Evolutionary conservation across 2,888 invertebrate genomes (phyloP).

Genomic region (Nesidiocoris tenuis): DNA sequence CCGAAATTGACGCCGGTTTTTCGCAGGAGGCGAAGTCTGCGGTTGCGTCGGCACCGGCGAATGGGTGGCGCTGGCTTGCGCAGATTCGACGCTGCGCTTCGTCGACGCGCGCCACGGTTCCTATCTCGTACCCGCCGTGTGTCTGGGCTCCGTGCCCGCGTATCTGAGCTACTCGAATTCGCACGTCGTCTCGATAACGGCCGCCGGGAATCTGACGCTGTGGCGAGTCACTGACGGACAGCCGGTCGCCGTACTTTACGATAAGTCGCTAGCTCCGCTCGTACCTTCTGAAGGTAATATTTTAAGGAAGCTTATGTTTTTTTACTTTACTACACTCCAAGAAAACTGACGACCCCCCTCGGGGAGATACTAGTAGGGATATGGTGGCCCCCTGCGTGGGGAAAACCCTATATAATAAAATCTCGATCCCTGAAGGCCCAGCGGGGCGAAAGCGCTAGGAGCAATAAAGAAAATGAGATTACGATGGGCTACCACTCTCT

Average conservation of each 20-base stretch:
- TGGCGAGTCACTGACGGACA: conserved; percentile 56
- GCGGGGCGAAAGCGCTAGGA: too few relatives aligned
- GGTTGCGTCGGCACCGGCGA: conserved; percentile 64
- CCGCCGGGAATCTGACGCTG: conserved; percentile 59
- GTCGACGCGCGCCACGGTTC: conserved; percentile 60
- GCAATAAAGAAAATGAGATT: too few relatives aligned
- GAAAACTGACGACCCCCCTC: not conserved
- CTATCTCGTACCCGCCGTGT: conserved; percentile 59
- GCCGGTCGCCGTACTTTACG: conserved; percentile 56
- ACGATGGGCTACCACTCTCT: too few relatives aligned
- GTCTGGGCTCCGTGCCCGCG: conserved; percentile 62
- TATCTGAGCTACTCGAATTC: conserved; percentile 57
- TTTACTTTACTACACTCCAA: not conserved
- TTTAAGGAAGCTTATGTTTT: too few relatives aligned
- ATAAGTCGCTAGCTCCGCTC: conserved; percentile 62
- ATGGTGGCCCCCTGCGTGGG: too few relatives aligned
- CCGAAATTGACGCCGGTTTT: too few relatives aligned
- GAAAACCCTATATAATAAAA: too few relatives aligned
- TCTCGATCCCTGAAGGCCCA: too few relatives aligned
- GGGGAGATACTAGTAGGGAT: too few relatives aligned
- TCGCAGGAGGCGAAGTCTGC: conserved; percentile 61
- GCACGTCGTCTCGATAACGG: conserved; percentile 61
- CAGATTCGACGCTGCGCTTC: conserved; percentile 67
- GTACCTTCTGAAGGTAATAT: conserved; percentile 46
- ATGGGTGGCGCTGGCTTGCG: conserved; percentile 65